These are phyloP conservation scores for Lepus europaeus DNA, from an alignment of 2,113 vertebrate species.

Conservation along the genomic window DNA sequence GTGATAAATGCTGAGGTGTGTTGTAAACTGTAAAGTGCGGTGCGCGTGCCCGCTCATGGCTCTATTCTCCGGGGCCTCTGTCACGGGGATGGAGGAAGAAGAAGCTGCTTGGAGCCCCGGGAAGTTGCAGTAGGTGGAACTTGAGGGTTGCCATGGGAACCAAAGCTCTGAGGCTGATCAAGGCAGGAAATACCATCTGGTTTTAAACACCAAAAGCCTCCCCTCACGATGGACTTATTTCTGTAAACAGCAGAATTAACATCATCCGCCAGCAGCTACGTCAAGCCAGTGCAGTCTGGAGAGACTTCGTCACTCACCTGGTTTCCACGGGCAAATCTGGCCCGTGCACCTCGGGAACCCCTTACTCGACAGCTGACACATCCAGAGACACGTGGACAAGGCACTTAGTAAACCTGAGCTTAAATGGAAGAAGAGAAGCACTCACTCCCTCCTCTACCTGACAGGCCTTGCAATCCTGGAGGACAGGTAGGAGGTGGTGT, in stretches of 20 bases:
- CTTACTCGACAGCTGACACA: neutral
- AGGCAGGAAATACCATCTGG: slow-evolving; percentile 85
- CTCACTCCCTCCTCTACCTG: neutral
- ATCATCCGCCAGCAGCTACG: slow-evolving; percentile 59
- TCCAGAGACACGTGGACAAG: slow-evolving; percentile 16
- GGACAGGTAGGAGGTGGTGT: neutral
- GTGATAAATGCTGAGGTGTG: neutral
- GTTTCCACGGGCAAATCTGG: slow-evolving; percentile 42
- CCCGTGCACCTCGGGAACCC: slow-evolving; percentile 5
- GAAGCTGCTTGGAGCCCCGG: slow-evolving; percentile 74
- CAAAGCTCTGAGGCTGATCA: slow-evolving; percentile 78
- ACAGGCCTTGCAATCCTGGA: neutral
- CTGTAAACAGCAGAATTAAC: slow-evolving; percentile 82
- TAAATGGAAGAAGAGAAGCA: neutral
- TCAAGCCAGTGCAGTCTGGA: slow-evolving; percentile 54
- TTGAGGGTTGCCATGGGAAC: slow-evolving; percentile 82
- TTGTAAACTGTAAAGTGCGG: slow-evolving; percentile 52
- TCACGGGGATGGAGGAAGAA: slow-evolving; percentile 52
- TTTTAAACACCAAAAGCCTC: slow-evolving; percentile 80
- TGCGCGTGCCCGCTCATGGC: neutral
- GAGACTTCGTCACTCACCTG: slow-evolving; percentile 42
- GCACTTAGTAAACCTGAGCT: slow-evolving; percentile 51
- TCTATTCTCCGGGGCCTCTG: slow-evolving; percentile 63
- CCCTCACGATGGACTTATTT: slow-evolving; percentile 82
- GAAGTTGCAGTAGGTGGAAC: slow-evolving; percentile 82